A percentile compares a stretch with the other conserved stretches of the same genome.
Evolutionary conservation across 2,113 vertebrate genomes (phyloP).

Genomic region (Saguinus midas): DNA sequence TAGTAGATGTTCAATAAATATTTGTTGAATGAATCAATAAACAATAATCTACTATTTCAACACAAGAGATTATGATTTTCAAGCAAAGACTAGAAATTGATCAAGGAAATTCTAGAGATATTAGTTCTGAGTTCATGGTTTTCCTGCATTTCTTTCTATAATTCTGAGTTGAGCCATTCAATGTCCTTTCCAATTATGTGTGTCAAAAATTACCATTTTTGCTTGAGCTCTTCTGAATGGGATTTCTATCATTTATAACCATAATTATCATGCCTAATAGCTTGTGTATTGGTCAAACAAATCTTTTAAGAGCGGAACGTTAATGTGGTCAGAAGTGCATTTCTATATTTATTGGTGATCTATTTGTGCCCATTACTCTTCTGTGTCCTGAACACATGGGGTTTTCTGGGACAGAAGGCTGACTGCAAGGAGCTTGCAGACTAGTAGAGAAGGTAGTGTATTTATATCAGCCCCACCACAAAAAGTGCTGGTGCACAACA

Average conservation of each 20-base stretch:
- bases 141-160: conserved; percentile 2
- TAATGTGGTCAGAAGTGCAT: neutral
- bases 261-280: neutral
- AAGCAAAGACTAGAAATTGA: neutral
- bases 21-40: neutral
- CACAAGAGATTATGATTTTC: neutral
- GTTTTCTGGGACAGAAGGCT: neutral
- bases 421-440: neutral
- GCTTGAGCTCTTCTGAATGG: neutral
- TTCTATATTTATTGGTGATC: neutral
- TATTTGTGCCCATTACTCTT: neutral
- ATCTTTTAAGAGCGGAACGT: neutral
- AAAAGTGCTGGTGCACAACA: neutral
- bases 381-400: neutral
- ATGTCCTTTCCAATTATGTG: neutral
- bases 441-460: neutral
- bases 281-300: neutral
- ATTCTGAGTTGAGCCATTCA: neutral
- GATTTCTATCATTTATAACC: neutral
- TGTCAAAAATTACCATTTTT: neutral
- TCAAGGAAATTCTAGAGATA: neutral
- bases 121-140: neutral
- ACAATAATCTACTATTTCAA: neutral
- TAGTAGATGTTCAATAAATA: neutral
- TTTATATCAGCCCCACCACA: neutral